Evolutionary conservation across 2,797 vertebrate species (phyloP), one percentile per base, ranked within the genome.

Genomic region (Coilia nasus): DNA sequence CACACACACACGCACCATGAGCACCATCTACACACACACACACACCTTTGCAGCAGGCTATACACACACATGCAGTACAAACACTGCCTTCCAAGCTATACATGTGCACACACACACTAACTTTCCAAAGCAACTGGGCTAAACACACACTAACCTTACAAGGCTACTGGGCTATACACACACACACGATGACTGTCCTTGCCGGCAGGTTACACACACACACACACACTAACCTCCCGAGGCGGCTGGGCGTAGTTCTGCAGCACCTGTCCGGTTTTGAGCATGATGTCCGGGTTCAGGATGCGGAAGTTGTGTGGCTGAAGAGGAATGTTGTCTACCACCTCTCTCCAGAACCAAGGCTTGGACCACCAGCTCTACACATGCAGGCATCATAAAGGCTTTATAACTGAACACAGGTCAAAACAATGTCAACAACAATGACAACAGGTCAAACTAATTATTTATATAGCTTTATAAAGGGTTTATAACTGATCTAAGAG

Each of bases 341-440:
- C 95, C 5, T 95, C 91, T 86, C 91, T 95, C 96, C 96, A 97
- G 92, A 97, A 97, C 96, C 96, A 96, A 84, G 96, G 83, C 92
- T 95, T 97, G 81, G 95, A 94, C 96, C 95, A 96, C 91, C 96
- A 95, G 87, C 92, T 94, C 96, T 97, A 41, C 56, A 85, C 44
- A 89, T 54, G 86, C 64, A 83, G 31, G 35, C 35, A 5, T 41
- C 35, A 41, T 41, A 41, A 41, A 41, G 35, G 35, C 35, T 41
- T 41, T 41, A 41, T 41, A 41, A 41, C 35, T 41, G 35, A 41
- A 41, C 35, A 41, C 2, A 5, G 5, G 5, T 41, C n/a, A n/a
- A n/a, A n/a, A n/a, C n/a, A n/a, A n/a, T n/a, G n/a, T n/a, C n/a
- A n/a, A n/a, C n/a, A n/a, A n/a, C n/a, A n/a, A n/a, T n/a, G n/a